Conservation (phyloP, 2,113 vertebrate species). For the Paralichthys olivaceus region DNA sequence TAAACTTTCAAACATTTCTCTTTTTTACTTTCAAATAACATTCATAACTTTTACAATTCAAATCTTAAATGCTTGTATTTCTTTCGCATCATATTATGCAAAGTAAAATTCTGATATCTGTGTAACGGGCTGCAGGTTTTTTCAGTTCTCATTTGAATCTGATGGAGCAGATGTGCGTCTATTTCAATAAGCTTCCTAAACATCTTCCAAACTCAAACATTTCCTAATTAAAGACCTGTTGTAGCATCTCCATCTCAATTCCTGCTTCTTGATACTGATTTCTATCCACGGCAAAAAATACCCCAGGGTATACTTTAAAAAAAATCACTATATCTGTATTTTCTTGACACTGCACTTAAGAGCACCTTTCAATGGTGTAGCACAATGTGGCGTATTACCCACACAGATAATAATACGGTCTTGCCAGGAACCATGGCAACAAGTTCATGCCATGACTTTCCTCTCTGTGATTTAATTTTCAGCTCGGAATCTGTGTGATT, state of each 20-base stretch:
- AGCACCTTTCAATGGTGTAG: too few species aligned
- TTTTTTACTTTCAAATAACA: too few species aligned
- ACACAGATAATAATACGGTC: neutral
- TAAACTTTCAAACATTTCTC: neutral
- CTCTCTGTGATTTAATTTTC: neutral
- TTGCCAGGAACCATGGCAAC: neutral
- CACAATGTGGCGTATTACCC: neutral
- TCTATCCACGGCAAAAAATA: too few species aligned
- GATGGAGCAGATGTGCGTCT: neutral
- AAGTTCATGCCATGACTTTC: neutral
- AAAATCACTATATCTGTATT: neutral
- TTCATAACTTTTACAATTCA: too few species aligned
- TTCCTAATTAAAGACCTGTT: neutral
- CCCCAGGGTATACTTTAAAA: too few species aligned
- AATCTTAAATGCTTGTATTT: too few species aligned
- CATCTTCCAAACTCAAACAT: neutral
- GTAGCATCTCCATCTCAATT: too few species aligned
- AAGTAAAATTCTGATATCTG: too few species aligned
- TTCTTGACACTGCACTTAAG: neutral
- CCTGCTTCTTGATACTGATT: too few species aligned
- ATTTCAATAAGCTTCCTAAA: neutral
- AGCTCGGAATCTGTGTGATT: neutral
- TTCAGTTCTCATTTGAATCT: neutral
- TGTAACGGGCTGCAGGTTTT: neutral
- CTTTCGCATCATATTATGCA: too few species aligned